Evolutionary conservation across 1,140 invertebrate species (phyloP).

Genomic region (Drosophila paulistorum): DNA sequence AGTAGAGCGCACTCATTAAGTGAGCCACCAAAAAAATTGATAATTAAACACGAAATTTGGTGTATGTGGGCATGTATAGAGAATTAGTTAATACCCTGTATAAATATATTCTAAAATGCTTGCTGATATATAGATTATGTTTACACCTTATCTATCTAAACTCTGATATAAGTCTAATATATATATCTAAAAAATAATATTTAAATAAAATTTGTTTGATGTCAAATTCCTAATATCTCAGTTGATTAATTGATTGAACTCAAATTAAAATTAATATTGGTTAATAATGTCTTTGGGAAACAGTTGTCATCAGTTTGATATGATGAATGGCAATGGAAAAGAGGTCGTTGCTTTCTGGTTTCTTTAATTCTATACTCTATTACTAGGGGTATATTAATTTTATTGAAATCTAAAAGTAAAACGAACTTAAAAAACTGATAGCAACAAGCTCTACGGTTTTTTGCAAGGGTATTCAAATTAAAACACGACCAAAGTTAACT

Average conservation of each 20-base stretch:
- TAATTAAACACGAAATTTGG: slow-evolving; percentile 65
- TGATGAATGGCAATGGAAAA: slow-evolving; percentile 4
- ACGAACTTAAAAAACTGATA: too few relatives aligned
- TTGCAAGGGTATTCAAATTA: not conserved
- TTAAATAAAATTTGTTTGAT: not conserved
- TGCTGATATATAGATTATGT: not conserved
- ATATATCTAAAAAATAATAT: not conserved
- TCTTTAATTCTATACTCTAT: not conserved
- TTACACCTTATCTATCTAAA: too few relatives aligned
- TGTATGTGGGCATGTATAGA: slow-evolving; percentile 22
- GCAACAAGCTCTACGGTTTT: too few relatives aligned
- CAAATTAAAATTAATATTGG: slow-evolving; percentile 46
- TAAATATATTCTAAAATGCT: not conserved
- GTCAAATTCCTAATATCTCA: not conserved
- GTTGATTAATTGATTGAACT: slow-evolving; percentile 54
- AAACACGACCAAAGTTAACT: not conserved
- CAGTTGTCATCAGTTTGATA: slow-evolving; percentile 44
- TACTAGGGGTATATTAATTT: not conserved
- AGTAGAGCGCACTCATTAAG: slow-evolving; percentile 62
- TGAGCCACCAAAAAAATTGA: slow-evolving; percentile 51
- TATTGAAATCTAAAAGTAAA: not conserved
- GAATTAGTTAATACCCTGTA: slow-evolving; percentile 2
- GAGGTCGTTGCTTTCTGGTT: not conserved
- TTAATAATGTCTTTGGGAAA: slow-evolving; percentile 51
- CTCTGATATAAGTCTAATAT: too few relatives aligned